Evolutionary conservation across 2,113 vertebrate species (phyloP), one percentile per base, ranked within the genome.

Genomic region (Genyomyrus donnyi): DNA sequence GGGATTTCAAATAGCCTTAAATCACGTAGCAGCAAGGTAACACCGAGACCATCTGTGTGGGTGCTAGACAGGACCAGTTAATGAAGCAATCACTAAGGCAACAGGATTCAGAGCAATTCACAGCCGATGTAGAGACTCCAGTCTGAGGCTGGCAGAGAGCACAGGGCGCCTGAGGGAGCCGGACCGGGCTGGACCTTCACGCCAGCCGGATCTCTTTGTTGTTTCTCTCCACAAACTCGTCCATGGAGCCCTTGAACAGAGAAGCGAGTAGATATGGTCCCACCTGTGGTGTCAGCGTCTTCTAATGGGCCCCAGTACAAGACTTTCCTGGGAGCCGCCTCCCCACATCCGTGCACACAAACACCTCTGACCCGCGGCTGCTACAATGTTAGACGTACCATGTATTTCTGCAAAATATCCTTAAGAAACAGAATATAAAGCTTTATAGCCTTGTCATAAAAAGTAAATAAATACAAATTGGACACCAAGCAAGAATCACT

Each of bases 211-310:
- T 96, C 89, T 96, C 94, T 90, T 95, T 93, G 93, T 94, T 92
- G 66, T 27, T 48, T 66, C 85, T 93, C 45, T 87, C 80, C 80
- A 95, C n/a, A 93, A 94, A 96, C 46, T 95, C 93, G 13, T 95
- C 94, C 93, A 96, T 94, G 53, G 94, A 95, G 24, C 94, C 94
- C 96, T 96, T 17, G 31, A 89, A 89, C 6, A 42, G 10, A 83
- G 31, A 35, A 31, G 46, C 89, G 84, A 10, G 27, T 1, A 21
- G 13, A 89, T 7, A 84, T 62, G 42, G 39, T 24, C 42, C 8
- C 17, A 24, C 0, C 52, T 19, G 52, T 53, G 15, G 52, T 19
- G 52, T 53, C 52, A 53, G 52, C 24, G 3, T 49, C 83, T 10
- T 66, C 3, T 13, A 70, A 70, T 31, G 62, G 31, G 17, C n/a